Evolutionary conservation across 2,888 invertebrate species (phyloP), one percentile per base, ranked within the genome.

Genomic region (Cosmia trapezina): DNA sequence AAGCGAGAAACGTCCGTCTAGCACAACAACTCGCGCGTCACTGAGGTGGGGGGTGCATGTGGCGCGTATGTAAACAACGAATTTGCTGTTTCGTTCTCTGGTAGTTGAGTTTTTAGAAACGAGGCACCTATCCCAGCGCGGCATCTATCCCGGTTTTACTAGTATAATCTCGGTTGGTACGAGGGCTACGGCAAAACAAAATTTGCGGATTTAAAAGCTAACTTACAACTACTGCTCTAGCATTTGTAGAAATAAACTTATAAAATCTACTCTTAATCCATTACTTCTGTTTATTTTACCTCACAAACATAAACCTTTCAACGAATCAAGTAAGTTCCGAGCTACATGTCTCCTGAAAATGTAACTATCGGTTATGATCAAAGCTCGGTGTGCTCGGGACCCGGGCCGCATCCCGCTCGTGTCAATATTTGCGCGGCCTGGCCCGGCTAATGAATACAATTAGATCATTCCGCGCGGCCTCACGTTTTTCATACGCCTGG

Each of bases 401-500:
- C 88, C 90, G 88, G 89, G 91, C 90, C 88, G 86, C 88, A 91
- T 83, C 85, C 86, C 90, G 90, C 89, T 85, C 88, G 89, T 83
- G 96, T 95, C 95, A 96, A 96, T 95, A 95, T 96, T 96, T 96
- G 96, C 94, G 76, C 91, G 91, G 91, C 93, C 93, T 92, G 93
- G 91, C 94, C 95, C 91, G 91, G 93, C 96, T 96, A 96, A 96
- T 96, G 96, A 96, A 96, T 95, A 95, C 95, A 96, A 96, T 96
- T 96, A 96, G 96, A 96, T 96, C 96, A 96, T 96, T 96, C 96
- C 95, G 91, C 95, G 94, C 94, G 95, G 94, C 96, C 96, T 94
- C 94, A 93, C 95, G 93, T 94, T 94, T 94, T 94, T 95, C 95
- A 93, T 94, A 94, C 95, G 94, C 93, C 91, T 90, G 91, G 89